Evolutionary conservation across 30 jellyfish, hydroid and myxozoan genomes (phyloP), one percentile per base, ranked within the genome.

Genomic region (Pelagia noctiluca): DNA sequence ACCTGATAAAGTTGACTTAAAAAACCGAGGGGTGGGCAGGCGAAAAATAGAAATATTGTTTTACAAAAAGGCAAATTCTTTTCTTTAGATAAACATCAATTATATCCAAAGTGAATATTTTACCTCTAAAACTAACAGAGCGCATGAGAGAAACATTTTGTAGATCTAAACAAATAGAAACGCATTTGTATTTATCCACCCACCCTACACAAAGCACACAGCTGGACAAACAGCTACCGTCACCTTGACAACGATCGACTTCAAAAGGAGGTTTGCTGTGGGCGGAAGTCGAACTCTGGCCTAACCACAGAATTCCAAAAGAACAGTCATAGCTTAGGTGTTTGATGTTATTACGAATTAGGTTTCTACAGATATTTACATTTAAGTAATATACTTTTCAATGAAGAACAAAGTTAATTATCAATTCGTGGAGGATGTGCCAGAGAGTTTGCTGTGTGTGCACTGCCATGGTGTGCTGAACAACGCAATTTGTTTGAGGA

Each of bases 381-480:
- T 42, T 42, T 42, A 42, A 42, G 8, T 1, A 1, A 22, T 21
- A 50, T 13, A 38, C 67, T 68, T 82, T 85, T 36, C 92, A 31
- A 82, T 32, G 53, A 68, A 67, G 62, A 48, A 57, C 11, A 71
- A 35, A 47, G 73, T 32, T 29, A 35, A 37, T 18, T 84, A 1
- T 50, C 25, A 60, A 24, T 61, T 84, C 30, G 88, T 75, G 18
- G 88, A 47, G 22, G 88, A 30, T 16, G 88, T 84, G 13, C 82
- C 95, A 5, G 88, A 71, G 18, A 21, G 36, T 18, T 49, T 63
- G 22, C 16, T 37, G 26, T 84, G 95, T 48, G 49, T 49, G 19
- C 18, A 36, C 54, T 84, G 95, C 49, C 88, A 62, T 30, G 66
- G 35, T 30, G 95, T 84, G 8, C 62, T 46, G n/a, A 10, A 18